Percentiles rank a stretch among this genome's conserved stretches.
These are phyloP conservation scores for Mionectes macconnelli DNA, from an alignment of 2,113 vertebrate genomes.

Conservation along the genomic window DNA sequence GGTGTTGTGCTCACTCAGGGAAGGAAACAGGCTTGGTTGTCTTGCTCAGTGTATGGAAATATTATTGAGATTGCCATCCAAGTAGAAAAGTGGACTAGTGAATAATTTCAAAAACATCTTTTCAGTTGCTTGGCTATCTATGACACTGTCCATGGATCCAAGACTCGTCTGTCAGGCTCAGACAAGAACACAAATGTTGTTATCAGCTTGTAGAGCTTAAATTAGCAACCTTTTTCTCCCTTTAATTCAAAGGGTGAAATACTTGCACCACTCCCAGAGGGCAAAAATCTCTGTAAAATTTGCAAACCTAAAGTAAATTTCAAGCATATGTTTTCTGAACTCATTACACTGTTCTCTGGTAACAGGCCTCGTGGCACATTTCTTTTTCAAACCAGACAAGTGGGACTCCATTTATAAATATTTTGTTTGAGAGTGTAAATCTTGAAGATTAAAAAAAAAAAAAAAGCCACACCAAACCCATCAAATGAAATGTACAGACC, in stretches of 20 bases:
- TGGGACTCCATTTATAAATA: conserved; percentile 54
- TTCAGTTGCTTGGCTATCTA: not conserved
- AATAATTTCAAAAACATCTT: not conserved
- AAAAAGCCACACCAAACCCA: not conserved
- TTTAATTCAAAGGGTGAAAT: conserved; percentile 20
- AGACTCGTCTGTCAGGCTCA: not conserved
- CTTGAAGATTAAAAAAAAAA: not conserved
- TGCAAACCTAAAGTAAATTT: conserved; percentile 67
- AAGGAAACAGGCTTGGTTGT: not conserved
- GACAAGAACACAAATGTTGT: conserved; percentile 3
- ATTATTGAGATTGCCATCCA: not conserved
- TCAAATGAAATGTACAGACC: conserved; percentile 50
- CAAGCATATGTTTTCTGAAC: conserved; percentile 33
- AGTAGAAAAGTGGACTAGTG: not conserved
- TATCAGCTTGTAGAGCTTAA: conserved; percentile 2
- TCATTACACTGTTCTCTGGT: conserved; percentile 31
- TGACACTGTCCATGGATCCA: not conserved
- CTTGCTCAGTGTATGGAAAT: not conserved
- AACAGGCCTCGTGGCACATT: not conserved
- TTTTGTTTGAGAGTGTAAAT: conserved; percentile 67
- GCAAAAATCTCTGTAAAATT: conserved; percentile 57
- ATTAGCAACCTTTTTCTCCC: conserved; percentile 24
- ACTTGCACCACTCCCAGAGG: conserved; percentile 16
- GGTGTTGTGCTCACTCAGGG: not conserved
- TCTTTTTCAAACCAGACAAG: conserved; percentile 47